Base-by-base conservation (phyloP, 2,113 vertebrate genomes). In the Callocephalon fimbriatum region DNA sequence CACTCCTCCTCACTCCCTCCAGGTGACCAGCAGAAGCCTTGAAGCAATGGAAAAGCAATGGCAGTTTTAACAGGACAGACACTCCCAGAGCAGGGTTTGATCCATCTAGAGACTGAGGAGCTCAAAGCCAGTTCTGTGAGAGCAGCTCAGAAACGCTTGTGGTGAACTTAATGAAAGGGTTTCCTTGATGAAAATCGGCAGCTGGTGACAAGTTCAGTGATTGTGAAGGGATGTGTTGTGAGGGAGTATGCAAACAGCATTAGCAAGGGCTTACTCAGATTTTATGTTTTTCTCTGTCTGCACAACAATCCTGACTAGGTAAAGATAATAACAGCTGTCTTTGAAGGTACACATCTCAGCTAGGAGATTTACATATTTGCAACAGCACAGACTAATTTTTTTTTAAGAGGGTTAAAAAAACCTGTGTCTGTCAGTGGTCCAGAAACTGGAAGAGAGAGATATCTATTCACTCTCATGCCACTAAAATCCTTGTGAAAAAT, bases 181-280 rank as follows among this genome's bases (percentile, higher is more conserved):
- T 93, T 91, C 68, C 59, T 78, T 79, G 75, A 93, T 93, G 61
- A 81, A 84, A 79, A 94, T 53, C 74, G 85, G 59, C 79, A 94
- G 59, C 31, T 93, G 70, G 27, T 92, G 66, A 71, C 47, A 72
- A 89, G 76, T 44, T 76, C 81, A 67, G 77, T 42, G 61, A 40
- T 75, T 94, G 47, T 77, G 78, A 77, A 77, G 65, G 32, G 13
- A 6, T 12, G 4, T 23, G 37, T 56, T 84, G 11, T 42, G 51
- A 94, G 12, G 35, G 48, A 92, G 76, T 80, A 75, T 51, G 44
- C 37, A 80, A 86, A 86, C 59, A 68, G 42, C 47, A 44, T 78
- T 71, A 63, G 66, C 38, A 80, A 77, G 56, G 50, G 32, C 44
- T 47, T 89, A 26, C 32, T 61, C 53, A 29, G 26, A 50, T 93